Conservation (phyloP, 2,797 vertebrate genomes). For the Microhierax caerulescens region DNA sequence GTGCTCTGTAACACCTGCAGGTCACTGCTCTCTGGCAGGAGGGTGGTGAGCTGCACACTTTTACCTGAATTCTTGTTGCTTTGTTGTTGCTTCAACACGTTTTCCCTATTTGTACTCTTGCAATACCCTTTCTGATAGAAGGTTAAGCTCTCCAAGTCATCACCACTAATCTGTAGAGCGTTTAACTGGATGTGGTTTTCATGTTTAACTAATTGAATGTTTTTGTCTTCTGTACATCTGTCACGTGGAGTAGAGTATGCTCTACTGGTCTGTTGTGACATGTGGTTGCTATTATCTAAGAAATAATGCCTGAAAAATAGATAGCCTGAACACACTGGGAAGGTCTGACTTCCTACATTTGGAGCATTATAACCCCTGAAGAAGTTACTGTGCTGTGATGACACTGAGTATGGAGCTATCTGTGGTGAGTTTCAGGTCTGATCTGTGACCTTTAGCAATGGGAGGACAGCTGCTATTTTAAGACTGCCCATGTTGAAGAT, state of each 20-base stretch:
- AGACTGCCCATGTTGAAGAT: background rate
- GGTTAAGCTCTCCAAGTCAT: background rate
- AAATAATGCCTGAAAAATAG: background rate
- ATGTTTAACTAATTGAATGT: background rate
- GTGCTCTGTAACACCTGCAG: background rate
- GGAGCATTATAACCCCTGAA: background rate
- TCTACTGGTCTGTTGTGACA: background rate
- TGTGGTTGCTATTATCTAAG: background rate
- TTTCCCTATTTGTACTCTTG: background rate
- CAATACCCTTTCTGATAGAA: background rate
- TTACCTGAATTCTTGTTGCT: background rate
- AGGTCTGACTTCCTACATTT: background rate
- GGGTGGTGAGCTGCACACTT: background rate
- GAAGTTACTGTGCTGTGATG: background rate
- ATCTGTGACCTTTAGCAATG: background rate
- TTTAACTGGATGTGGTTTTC: background rate
- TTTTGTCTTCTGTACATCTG: background rate
- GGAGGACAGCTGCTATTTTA: conserved; percentile 7
- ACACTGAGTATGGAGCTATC: background rate
- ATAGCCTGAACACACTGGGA: background rate
- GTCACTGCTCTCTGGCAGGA: background rate
- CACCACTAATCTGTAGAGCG: background rate
- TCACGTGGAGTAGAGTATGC: background rate
- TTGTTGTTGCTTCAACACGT: background rate
- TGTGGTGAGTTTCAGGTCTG: background rate